phyloP scores from a whole-genome alignment of 2,797 vertebrate species.

The Jordanella pulchra region DNA sequence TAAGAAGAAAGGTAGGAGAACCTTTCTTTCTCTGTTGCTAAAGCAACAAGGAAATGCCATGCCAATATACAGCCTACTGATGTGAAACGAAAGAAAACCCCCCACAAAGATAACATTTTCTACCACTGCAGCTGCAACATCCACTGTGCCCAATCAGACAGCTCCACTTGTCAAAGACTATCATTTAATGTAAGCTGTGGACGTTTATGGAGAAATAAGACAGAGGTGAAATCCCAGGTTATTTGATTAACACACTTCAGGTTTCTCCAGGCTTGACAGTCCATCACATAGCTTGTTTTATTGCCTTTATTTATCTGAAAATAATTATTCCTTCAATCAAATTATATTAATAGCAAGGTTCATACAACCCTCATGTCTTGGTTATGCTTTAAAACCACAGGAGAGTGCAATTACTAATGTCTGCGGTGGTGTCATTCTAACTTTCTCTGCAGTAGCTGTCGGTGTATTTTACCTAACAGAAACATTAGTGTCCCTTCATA shows the following conservation, averaged over 20 bases:
- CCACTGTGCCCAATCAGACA: conserved; percentile 27
- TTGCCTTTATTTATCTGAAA: conserved; percentile 14
- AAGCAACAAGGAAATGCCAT: conserved; percentile 58
- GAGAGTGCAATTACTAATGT: conserved; percentile 42
- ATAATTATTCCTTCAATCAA: conserved; percentile 55
- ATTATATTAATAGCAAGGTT: conserved; percentile 44
- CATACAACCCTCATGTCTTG: conserved; percentile 41
- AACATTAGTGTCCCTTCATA: conserved; percentile 14
- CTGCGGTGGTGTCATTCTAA: conserved; percentile 27
- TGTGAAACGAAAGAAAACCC: conserved; percentile 23
- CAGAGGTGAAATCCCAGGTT: not conserved
- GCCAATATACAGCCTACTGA: conserved; percentile 30
- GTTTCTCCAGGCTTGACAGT: conserved; percentile 11
- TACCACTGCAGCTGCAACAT: conserved; percentile 3
- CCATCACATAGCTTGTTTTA: conserved; percentile 16
- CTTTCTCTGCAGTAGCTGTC: conserved; percentile 12
- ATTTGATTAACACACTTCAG: conserved; percentile 16
- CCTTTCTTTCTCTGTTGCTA: conserved; percentile 52
- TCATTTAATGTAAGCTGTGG: conserved; percentile 10
- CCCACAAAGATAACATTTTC: conserved; percentile 26
- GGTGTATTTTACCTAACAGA: conserved; percentile 23
- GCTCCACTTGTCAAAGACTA: conserved; percentile 35
- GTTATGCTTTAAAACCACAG: conserved; percentile 44
- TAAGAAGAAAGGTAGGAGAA: conserved; percentile 4
- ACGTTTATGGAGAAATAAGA: conserved; percentile 19